A percentile compares a stretch with the other conserved stretches of the same genome.
These are phyloP conservation scores for Actias luna DNA, from an alignment of 2,888 invertebrate species.

Conservation along the genomic window DNA sequence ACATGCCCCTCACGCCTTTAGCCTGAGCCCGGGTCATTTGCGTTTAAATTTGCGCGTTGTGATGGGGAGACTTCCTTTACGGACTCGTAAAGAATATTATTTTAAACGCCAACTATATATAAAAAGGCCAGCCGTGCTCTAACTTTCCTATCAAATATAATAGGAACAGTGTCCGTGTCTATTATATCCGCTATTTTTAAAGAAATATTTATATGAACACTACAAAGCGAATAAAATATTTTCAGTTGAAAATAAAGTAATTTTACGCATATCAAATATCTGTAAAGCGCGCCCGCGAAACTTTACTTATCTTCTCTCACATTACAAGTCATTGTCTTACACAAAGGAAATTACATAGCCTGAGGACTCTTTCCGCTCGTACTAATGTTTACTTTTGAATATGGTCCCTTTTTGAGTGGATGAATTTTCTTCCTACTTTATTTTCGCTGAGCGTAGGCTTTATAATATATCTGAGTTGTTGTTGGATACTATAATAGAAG, in stretches of 20 bases:
- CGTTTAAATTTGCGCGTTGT: too few relatives aligned
- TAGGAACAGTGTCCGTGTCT: too few relatives aligned
- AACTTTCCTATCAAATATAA: too few relatives aligned
- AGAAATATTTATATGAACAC: neutral
- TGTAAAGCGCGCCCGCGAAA: conserved; percentile 25
- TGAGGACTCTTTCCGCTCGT: conserved; percentile 22
- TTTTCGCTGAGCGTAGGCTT: conserved; percentile 11
- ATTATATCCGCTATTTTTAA: too few relatives aligned
- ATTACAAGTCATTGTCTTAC: conserved; percentile 35
- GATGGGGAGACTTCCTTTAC: too few relatives aligned
- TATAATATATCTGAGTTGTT: neutral
- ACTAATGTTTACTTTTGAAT: conserved; percentile 36
- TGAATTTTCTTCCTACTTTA: conserved; percentile 22
- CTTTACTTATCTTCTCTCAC: conserved; percentile 36
- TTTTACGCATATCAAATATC: conserved; percentile 27
- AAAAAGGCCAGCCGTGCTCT: too few relatives aligned
- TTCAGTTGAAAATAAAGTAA: conserved; percentile 24
- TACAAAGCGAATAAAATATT: neutral
- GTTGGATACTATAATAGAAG: neutral
- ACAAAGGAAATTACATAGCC: conserved; percentile 43
- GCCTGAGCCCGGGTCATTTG: too few relatives aligned
- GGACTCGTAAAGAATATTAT: too few relatives aligned
- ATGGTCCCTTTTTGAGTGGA: conserved; percentile 18
- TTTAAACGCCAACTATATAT: too few relatives aligned
- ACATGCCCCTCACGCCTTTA: too few relatives aligned